A percentile compares a stretch with the other conserved stretches of the same genome.
Evolutionary conservation across 2,113 vertebrate genomes (phyloP).

Genomic region (Struthio camelus): DNA sequence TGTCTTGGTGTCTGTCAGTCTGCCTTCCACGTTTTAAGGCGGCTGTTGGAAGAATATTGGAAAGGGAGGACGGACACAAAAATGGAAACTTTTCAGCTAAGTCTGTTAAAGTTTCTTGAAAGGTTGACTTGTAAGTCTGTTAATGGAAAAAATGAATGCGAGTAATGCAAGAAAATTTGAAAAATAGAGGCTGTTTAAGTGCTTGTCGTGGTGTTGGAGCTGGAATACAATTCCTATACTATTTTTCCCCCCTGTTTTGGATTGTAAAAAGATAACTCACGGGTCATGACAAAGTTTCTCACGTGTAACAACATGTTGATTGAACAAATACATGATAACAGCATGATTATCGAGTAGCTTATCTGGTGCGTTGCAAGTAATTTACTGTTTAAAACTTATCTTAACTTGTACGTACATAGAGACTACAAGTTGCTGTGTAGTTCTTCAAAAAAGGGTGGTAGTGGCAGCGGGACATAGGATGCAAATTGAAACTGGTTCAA

Average conservation of each 20-base stretch:
- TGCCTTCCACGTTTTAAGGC: neutral
- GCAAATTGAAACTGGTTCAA: neutral
- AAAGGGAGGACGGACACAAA: neutral
- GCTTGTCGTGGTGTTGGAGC: neutral
- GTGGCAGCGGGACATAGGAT: neutral
- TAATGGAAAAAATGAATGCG: neutral
- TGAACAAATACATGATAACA: neutral
- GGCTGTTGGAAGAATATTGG: neutral
- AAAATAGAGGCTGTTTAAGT: neutral
- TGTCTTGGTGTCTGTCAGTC: neutral
- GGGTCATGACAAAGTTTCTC: neutral
- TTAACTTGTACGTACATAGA: neutral
- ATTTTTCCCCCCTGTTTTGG: neutral
- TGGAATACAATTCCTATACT: neutral
- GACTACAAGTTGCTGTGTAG: neutral
- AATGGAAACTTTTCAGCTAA: neutral
- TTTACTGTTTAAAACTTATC: neutral
- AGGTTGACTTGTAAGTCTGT: neutral
- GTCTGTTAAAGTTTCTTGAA: neutral
- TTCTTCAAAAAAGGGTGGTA: neutral
- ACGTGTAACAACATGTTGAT: neutral
- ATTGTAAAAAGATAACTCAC: neutral
- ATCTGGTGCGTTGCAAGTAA: neutral
- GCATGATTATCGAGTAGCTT: neutral
- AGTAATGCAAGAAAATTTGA: neutral